Conservation (phyloP, 2,113 vertebrate genomes). For the Rhea pennata region DNA sequence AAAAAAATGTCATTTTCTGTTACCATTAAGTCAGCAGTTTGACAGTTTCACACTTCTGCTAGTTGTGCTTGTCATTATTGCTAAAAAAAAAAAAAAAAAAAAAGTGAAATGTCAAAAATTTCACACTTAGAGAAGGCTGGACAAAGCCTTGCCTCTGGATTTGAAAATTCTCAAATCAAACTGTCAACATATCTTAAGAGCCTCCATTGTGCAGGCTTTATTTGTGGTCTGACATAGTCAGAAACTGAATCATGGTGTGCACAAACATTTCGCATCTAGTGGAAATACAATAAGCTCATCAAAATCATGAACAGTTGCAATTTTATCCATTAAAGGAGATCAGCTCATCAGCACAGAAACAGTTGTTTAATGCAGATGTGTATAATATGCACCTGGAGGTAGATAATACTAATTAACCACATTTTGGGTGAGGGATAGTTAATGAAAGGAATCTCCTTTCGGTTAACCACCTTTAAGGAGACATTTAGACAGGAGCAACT, state of each 20-base stretch:
- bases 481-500: background rate
- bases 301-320: background rate
- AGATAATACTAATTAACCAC: background rate
- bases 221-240: background rate
- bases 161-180: background rate
- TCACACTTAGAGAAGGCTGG: background rate
- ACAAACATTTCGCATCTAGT: background rate
- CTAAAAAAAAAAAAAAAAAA: background rate
- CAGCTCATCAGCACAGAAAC: background rate
- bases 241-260: background rate
- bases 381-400: background rate
- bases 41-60: background rate
- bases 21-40: background rate
- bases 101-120: background rate
- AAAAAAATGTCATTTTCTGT: background rate
- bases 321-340: background rate
- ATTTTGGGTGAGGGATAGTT: background rate
- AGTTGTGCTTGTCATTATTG: background rate
- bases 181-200: background rate
- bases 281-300: background rate
- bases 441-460: background rate
- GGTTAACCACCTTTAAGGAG: background rate
- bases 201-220: background rate
- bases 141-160: background rate
- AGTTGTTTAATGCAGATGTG: background rate